Percentiles rank a stretch among this genome's conserved stretches.
These are phyloP conservation scores for Drosophila neotestacea DNA, from an alignment of 2,888 invertebrate genomes.

Conservation along the genomic window DNA sequence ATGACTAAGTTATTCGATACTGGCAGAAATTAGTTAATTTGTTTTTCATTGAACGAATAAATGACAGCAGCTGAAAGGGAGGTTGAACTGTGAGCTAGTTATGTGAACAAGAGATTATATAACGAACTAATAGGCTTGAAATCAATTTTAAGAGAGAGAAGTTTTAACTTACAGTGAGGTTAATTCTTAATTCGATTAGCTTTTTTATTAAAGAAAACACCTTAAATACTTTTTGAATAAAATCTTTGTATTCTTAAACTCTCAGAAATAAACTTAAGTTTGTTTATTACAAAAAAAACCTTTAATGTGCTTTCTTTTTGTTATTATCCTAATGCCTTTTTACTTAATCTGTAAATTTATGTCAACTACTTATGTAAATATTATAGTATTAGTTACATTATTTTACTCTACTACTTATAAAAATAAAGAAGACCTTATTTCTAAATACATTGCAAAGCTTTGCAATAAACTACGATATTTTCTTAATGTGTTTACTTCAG, in stretches of 20 bases:
- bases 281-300: too few species aligned
- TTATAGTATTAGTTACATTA: background rate
- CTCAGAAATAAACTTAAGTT: too few species aligned
- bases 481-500: background rate
- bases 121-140: background rate
- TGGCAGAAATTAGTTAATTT: constrained; percentile 34
- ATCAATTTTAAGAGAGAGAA: background rate
- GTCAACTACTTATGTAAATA: too few species aligned
- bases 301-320: too few species aligned
- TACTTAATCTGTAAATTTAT: too few species aligned
- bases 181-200: background rate
- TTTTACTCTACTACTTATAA: background rate
- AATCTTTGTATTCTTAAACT: too few species aligned
- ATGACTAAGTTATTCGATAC: constrained; percentile 25
- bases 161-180: background rate
- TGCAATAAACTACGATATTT: background rate
- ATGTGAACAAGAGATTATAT: background rate
- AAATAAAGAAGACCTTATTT: background rate
- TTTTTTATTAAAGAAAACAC: background rate
- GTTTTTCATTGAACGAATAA: background rate
- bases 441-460: constrained; percentile 10
- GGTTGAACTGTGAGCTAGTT: constrained; percentile 8
- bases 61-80: background rate
- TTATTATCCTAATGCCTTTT: too few species aligned
- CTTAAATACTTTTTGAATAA: too few species aligned